A percentile compares a stretch with the other conserved stretches of the same genome.
Conservation (phyloP, 92 coral and sea anemone genomes). For the Ricordea florida region DNA sequence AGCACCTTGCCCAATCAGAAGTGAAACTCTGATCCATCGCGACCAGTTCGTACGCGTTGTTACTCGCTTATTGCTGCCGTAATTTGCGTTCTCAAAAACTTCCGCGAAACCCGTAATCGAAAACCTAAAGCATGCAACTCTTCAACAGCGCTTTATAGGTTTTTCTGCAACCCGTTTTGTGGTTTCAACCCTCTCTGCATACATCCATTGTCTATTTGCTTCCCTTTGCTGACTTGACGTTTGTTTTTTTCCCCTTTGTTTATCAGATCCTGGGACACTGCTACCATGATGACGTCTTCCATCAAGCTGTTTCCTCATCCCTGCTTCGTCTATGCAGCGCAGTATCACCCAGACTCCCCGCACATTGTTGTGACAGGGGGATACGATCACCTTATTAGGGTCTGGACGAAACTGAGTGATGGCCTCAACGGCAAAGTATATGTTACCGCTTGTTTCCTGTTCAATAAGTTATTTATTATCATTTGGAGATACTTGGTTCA, state of each 20-base stretch:
- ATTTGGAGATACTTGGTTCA: not conserved
- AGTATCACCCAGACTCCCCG: constrained; percentile 87
- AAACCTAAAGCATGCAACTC: too few relatives aligned
- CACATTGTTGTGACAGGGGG: constrained; percentile 92
- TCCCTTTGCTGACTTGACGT: not conserved
- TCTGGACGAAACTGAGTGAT: constrained; percentile 91
- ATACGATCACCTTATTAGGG: constrained; percentile 87
- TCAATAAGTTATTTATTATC: not conserved
- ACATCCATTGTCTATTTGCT: too few relatives aligned
- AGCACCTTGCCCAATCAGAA: too few relatives aligned
- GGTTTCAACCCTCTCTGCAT: too few relatives aligned
- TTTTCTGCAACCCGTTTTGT: too few relatives aligned
- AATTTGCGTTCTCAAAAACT: too few relatives aligned
- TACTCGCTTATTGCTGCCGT: too few relatives aligned
- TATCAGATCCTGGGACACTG: constrained; percentile 87
- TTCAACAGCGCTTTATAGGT: too few relatives aligned
- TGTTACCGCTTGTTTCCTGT: too few relatives aligned
- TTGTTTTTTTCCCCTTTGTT: not conserved
- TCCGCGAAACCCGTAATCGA: too few relatives aligned
- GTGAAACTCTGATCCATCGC: too few relatives aligned
- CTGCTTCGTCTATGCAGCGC: constrained; percentile 96
- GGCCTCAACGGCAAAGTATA: constrained; percentile 92
- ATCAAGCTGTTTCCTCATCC: constrained; percentile 93
- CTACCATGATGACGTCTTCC: constrained; percentile 75
- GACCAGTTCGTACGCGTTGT: too few relatives aligned